Evolutionary conservation across 2,797 vertebrate species (phyloP).

Genomic region (Tarsius wallacei): DNA sequence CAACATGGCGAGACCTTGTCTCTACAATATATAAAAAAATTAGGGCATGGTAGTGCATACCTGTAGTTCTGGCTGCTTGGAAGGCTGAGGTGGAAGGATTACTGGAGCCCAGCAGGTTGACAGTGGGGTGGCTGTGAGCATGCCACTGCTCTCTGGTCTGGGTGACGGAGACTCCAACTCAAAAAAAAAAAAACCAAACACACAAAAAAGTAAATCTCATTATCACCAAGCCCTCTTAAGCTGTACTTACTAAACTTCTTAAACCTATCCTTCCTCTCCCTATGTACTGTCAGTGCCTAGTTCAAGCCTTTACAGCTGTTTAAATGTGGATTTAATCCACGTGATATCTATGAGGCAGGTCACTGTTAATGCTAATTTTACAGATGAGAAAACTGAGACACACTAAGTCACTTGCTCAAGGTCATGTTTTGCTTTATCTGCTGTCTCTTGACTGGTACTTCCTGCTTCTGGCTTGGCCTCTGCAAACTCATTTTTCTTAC

Average conservation of each 20-base stretch:
- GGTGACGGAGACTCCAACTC: too few species aligned
- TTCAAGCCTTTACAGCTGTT: neutral
- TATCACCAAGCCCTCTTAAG: neutral
- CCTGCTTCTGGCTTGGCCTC: conserved; percentile 19
- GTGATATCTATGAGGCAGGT: neutral
- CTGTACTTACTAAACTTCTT: conserved; percentile 55
- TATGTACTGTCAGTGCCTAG: neutral
- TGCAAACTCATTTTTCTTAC: neutral
- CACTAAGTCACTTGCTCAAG: neutral
- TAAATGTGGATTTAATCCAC: conserved; percentile 24
- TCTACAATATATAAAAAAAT: too few species aligned
- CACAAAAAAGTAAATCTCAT: neutral
- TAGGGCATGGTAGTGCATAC: too few species aligned
- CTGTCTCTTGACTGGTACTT: neutral
- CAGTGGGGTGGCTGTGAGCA: too few species aligned
- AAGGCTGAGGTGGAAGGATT: too few species aligned
- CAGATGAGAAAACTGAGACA: conserved; percentile 38
- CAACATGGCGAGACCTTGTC: too few species aligned
- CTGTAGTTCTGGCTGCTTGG: too few species aligned
- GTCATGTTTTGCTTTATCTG: neutral
- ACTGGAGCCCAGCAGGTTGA: too few species aligned
- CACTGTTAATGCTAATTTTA: neutral
- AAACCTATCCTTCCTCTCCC: neutral
- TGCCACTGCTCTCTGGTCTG: too few species aligned
- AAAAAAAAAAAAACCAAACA: too few species aligned